Base-by-base conservation (phyloP, 2,113 vertebrate species). In the Nothobranchius furzeri region DNA sequence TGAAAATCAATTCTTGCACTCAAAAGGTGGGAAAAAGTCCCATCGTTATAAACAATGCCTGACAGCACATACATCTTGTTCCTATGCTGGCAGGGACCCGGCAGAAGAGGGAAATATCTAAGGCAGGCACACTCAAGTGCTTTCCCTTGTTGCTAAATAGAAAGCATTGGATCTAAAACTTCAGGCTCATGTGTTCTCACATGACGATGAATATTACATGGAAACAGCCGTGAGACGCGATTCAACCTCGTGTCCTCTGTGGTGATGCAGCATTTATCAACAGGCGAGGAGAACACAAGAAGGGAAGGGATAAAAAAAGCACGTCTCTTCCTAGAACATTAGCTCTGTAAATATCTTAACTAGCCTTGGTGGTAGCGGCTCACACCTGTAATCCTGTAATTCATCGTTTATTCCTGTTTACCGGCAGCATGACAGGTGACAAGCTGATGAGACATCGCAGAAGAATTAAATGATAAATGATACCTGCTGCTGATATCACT, bases 191-290 rank as follows among this genome's bases (percentile, higher is more conserved):
- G 78, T 82, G 75, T 79, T 83, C 85, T 87, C 81, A 70, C 79
- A 89, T 82, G 81, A 90, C 85, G 80, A 87, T 89, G 87, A 92
- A 92, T 91, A 87, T 89, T 89, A 85, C 86, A 92, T 87, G 77
- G 79, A 81, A 85, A 80, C 74, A 86, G 87, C 87, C 84, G 76
- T 73, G 65, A 83, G 70, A 87, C 78, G 79, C 62, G 76, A 50
- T 81, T 76, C 63, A 5, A 50, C 71, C 63, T 77, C 73, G 49
- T 70, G 65, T 79, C 81, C 64, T 75, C 70, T 37, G 36, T 37
- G 7, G 36, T 37, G 36, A 37, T 20, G 64, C 78, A 58, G 78
- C 61, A 42, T 88, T 82, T 87, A 85, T 86, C 86, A 84, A 81
- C 74, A 79, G 52, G 36, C 4, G 36, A 7, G 36, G 4, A 37